Evolutionary conservation across 37 sponge, comb jelly and placozoan genomes (phyloP), one percentile per base, ranked within the genome.

Genomic region (Eunapius fragilis): DNA sequence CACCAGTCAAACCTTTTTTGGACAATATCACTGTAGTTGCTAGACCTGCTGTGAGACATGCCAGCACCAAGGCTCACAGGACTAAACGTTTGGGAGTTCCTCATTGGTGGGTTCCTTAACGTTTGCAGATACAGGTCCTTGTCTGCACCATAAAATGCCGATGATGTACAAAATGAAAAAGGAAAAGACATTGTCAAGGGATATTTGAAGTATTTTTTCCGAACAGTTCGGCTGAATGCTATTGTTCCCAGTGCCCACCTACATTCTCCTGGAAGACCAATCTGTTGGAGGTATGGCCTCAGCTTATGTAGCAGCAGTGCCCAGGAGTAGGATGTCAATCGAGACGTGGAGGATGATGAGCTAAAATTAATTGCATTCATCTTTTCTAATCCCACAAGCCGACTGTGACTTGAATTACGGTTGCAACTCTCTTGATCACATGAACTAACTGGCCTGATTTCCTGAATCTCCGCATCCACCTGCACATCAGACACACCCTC

Each of bases 61-160:
- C 58, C 58, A 58, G 58, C 58, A 4, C 58, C 17, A 25, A 41
- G 47, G 30, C 49, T 28, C 3, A 25, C 79, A 25, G 79, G 30
- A 19, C 48, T 31, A 30, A 38, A 38, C 28, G 26, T 37, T 22
- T 48, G n/a, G 9, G 25, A 24, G 41, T 25, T n/a, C 49, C 79
- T 25, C 19, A 11, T 58, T 11, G 58, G 17, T 58, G 58, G 14
- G 24, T 24, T 31, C 25, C 41, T 48, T 49, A 34, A 12, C 10
- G 25, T 77, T 2, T 26, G 25, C 31, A 31, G 27, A 47, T 50
- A 25, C 9, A 25, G 25, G 67, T 75, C 74, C 27, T 87, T 35
- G 28, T 74, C 31, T 31, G 88, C 88, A 36, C 88, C 88, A 27
- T 35, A 87, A 70, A 87, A 87, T n/a, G 79, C 31, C 3, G 87